Evolutionary conservation across 2,113 vertebrate species (phyloP), one percentile per base, ranked within the genome.

Genomic region (Seriola rivoliana): DNA sequence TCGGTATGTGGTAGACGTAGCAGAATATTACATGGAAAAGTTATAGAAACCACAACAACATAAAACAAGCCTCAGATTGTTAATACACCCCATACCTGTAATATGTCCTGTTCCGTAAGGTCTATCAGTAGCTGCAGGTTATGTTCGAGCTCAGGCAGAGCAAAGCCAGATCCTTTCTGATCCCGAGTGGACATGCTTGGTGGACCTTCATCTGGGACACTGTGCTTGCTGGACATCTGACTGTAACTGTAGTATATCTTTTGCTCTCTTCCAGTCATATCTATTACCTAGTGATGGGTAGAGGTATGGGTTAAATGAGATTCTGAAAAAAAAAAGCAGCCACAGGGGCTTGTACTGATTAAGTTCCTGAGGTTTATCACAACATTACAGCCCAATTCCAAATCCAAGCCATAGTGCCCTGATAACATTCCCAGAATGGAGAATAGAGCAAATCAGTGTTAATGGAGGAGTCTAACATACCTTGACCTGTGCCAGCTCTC

Each of bases 161-260:
- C 94, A 34, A 99, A 99, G 42, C 96, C 95, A 0, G 96, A 95
- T 1, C 89, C 94, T 86, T 96, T 97, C 89, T 96, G 94, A 55
- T 99, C 97, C 38, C 95, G 96, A 48, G 93, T 90, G 0, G 94
- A 88, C 0, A 88, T 88, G 63, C 84, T 95, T 82, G 94, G 94
- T 0, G 96, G 95, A 44, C 85, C 94, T 32, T 99, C 97, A 0
- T 98, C 97, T 0, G 98, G 98, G 71, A 98, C 92, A 8, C 94
- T 98, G 95, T 99, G 98, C 92, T 99, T 99, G 92, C 98, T 97
- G 93, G 97, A 96, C 87, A 99, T 98, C 85, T 99, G 98, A 79
- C 97, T 99, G 93, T 99, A 99, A 93, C 97, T 99, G 93, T 98
- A 97, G 85, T 99, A 99, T 4, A 99, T 97, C 86, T 97, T 98